These are phyloP conservation scores for Pelecanoides urinatrix DNA, from an alignment of 2,113 vertebrate species.

Conservation along the genomic window DNA sequence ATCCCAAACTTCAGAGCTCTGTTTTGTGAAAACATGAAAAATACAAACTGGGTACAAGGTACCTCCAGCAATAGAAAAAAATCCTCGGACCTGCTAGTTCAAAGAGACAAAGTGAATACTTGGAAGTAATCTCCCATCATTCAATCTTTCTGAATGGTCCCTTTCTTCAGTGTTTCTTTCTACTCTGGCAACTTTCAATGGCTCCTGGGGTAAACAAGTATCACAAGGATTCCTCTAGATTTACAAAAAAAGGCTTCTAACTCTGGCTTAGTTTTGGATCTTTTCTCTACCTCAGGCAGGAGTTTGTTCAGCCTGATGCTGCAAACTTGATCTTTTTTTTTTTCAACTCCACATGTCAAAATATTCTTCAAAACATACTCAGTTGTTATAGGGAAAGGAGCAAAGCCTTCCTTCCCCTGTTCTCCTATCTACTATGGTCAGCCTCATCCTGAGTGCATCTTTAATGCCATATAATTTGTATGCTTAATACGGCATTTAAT, in stretches of 20 bases:
- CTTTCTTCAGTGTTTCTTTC: neutral
- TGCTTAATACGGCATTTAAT: neutral
- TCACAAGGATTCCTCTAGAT: neutral
- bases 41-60: neutral
- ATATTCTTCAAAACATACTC: neutral
- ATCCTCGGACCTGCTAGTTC: neutral
- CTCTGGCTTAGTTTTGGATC: neutral
- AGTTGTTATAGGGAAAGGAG: neutral
- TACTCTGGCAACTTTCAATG: neutral
- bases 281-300: neutral
- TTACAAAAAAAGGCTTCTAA: neutral
- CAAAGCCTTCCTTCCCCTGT: neutral
- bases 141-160: neutral
- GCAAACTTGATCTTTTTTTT: neutral
- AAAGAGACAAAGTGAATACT: neutral
- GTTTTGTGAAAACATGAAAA: neutral
- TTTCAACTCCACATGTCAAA: neutral
- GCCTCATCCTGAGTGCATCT: neutral
- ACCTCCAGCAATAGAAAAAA: neutral
- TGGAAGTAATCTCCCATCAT: neutral
- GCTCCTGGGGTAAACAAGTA: neutral
- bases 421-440: neutral
- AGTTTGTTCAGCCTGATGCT: neutral
- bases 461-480: neutral
- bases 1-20: neutral